phyloP scores from a whole-genome alignment of 2,113 vertebrate species.

The Ifrita kowaldi region DNA sequence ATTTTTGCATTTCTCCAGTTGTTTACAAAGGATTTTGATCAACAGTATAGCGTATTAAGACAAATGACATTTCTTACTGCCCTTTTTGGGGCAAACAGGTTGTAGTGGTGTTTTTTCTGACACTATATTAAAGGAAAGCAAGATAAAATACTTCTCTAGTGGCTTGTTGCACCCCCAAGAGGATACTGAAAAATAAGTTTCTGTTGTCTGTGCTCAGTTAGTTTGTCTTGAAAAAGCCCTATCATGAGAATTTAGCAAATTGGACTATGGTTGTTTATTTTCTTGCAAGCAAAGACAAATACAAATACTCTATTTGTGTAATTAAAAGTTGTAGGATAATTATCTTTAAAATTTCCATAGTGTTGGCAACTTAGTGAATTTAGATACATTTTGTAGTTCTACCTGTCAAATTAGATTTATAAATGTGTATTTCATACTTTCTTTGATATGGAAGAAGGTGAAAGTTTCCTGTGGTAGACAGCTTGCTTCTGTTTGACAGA shows the following conservation, averaged over 20 bases:
- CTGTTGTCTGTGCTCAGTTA: not conserved
- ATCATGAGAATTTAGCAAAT: not conserved
- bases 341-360: not conserved
- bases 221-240: not conserved
- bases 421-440: not conserved
- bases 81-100: not conserved
- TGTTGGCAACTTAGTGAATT: not conserved
- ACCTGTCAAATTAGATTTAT: not conserved
- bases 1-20: not conserved
- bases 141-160: not conserved
- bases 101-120: not conserved
- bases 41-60: not conserved
- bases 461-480: not conserved
- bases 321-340: not conserved
- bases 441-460: not conserved
- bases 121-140: not conserved
- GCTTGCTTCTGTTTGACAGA: not conserved
- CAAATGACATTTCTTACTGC: not conserved
- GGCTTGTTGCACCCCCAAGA: not conserved
- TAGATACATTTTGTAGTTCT: not conserved
- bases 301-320: not conserved
- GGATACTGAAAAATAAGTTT: not conserved
- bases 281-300: not conserved
- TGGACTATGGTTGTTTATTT: not conserved
- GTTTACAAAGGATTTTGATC: not conserved